A percentile compares a stretch with the other conserved stretches of the same genome.
Conservation (phyloP, 2,797 vertebrate species). For the Myotis findleyi region DNA sequence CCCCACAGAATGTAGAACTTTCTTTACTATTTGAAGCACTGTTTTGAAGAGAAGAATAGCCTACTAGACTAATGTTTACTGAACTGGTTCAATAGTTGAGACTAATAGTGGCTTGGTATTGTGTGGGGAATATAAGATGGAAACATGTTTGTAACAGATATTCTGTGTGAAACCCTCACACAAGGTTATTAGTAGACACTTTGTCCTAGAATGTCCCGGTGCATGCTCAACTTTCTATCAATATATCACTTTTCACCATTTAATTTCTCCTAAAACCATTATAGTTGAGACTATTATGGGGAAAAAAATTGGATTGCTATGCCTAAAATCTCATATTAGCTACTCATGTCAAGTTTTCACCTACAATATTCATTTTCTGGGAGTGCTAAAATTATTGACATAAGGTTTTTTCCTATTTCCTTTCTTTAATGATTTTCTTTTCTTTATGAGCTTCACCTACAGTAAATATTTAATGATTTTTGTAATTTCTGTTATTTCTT, state of each 20-base stretch:
- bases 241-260: neutral
- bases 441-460: neutral
- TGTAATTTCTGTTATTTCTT: neutral
- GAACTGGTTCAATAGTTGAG: neutral
- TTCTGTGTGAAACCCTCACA: neutral
- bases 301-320: neutral
- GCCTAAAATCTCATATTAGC: neutral
- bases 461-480: neutral
- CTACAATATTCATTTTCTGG: neutral
- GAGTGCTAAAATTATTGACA: neutral
- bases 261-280: neutral
- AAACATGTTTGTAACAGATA: neutral
- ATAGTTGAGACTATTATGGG: neutral
- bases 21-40: neutral
- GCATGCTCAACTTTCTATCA: neutral
- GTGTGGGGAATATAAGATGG: neutral
- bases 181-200: neutral
- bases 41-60: neutral
- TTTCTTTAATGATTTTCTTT: neutral
- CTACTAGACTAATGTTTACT: neutral
- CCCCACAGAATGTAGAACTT: neutral
- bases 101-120: neutral
- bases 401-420: neutral
- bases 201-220: neutral
- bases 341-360: neutral